These are phyloP conservation scores for Myrmophylax atrothorax DNA, from an alignment of 2,113 vertebrate species.

Conservation along the genomic window DNA sequence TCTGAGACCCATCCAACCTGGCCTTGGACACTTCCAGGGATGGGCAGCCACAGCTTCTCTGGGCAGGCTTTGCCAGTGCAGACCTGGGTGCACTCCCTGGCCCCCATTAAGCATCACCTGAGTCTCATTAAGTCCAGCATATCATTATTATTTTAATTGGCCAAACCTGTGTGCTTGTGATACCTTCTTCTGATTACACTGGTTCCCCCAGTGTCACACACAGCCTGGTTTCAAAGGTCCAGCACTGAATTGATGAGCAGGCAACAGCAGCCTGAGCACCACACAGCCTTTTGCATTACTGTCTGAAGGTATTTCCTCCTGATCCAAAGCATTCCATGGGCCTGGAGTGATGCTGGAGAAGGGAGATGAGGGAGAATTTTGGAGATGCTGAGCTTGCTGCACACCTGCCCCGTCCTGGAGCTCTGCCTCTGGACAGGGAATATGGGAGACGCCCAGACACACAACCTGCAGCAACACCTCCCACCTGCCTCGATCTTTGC, in stretches of 20 bases:
- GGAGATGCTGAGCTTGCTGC: neutral
- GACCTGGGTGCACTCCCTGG: neutral
- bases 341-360: neutral
- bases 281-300: neutral
- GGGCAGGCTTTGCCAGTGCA: neutral
- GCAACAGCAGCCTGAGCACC: neutral
- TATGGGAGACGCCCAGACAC: neutral
- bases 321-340: neutral
- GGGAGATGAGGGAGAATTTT: neutral
- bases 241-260: neutral
- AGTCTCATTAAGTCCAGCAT: neutral
- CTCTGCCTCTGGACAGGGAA: neutral
- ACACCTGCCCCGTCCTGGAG: neutral
- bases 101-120: neutral
- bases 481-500: neutral
- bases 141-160: neutral
- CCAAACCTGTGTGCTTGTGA: neutral
- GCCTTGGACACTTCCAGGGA: neutral
- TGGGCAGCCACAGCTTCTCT: neutral
- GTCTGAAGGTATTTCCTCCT: neutral
- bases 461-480: neutral
- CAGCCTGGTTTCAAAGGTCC: neutral
- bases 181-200: neutral
- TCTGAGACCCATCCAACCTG: accelerated
- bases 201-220: neutral